Conservation (phyloP, 1,140 invertebrate genomes). For the Atta colombica region DNA sequence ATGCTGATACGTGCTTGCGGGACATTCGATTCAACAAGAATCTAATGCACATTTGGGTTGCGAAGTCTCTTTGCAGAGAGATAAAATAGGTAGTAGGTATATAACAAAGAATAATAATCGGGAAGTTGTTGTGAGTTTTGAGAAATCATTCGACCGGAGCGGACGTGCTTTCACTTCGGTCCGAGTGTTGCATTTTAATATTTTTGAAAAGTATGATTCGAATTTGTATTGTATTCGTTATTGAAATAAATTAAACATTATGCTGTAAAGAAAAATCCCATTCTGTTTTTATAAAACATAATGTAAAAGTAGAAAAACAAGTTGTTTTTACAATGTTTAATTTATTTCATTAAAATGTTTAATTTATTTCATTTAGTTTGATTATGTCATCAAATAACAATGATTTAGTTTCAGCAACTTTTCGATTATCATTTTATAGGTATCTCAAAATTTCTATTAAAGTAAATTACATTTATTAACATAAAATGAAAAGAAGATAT, state of each 20-base stretch:
- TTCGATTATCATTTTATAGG: not conserved
- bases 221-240: too few species aligned
- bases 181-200: too few species aligned
- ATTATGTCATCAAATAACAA: not conserved
- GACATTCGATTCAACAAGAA: not conserved
- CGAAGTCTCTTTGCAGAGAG: not conserved
- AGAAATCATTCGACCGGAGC: too few species aligned
- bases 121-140: too few species aligned
- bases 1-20: not conserved
- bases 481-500: not conserved
- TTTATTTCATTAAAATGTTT: not conserved
- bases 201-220: too few species aligned
- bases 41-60: not conserved
- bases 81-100: not conserved
- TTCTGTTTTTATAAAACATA: not conserved
- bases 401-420: not conserved
- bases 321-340: not conserved
- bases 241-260: not conserved
- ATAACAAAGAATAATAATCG: too few species aligned
- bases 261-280: not conserved
- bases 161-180: too few species aligned
- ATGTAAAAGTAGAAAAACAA: not conserved
- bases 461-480: not conserved
- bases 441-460: not conserved
- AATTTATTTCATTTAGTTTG: not conserved